These are phyloP conservation scores for Eumaeus atala DNA, from an alignment of 1,140 invertebrate genomes.

Conservation along the genomic window DNA sequence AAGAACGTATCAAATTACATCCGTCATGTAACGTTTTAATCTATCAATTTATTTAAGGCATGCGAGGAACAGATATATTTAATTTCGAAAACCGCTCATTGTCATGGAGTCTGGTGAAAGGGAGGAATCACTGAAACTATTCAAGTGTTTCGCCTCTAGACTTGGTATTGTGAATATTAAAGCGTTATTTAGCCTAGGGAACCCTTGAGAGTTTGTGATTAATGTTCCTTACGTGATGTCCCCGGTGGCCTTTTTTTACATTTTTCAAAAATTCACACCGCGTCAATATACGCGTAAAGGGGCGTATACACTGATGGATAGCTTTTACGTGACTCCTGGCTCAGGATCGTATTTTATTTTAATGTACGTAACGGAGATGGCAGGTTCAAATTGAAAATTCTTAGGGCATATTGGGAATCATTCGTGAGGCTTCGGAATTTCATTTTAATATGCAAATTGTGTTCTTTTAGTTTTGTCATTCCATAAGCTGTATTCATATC, in stretches of 20 bases:
- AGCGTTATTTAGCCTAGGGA: slow-evolving; percentile 34
- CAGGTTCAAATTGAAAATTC: slow-evolving; percentile 70
- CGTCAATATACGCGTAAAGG: slow-evolving; percentile 52
- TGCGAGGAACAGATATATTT: no score
- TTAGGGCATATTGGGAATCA: slow-evolving; percentile 42
- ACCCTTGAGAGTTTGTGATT: slow-evolving; percentile 32
- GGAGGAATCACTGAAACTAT: no score
- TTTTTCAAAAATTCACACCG: slow-evolving; percentile 68
- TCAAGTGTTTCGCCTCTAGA: no score
- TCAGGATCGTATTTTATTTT: slow-evolving; percentile 61
- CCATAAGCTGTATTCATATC: slow-evolving; percentile 6
- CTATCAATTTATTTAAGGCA: no score
- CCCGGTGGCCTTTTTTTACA: slow-evolving; percentile 63
- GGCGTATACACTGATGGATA: slow-evolving; percentile 60
- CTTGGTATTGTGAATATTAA: slow-evolving; percentile 12
- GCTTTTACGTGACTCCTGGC: slow-evolving; percentile 60
- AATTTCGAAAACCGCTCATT: no score
- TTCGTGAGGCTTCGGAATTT: slow-evolving; percentile 8
- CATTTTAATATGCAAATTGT: slow-evolving; percentile 7
- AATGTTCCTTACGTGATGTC: slow-evolving; percentile 61
- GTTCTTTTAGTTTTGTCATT: slow-evolving; percentile 5
- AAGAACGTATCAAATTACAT: no score
- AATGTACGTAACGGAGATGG: slow-evolving; percentile 42
- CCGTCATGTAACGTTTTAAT: no score
- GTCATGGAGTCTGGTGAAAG: no score